These are phyloP conservation scores for Stegana nigrithorax DNA, from an alignment of 2,888 invertebrate genomes.

Conservation along the genomic window DNA sequence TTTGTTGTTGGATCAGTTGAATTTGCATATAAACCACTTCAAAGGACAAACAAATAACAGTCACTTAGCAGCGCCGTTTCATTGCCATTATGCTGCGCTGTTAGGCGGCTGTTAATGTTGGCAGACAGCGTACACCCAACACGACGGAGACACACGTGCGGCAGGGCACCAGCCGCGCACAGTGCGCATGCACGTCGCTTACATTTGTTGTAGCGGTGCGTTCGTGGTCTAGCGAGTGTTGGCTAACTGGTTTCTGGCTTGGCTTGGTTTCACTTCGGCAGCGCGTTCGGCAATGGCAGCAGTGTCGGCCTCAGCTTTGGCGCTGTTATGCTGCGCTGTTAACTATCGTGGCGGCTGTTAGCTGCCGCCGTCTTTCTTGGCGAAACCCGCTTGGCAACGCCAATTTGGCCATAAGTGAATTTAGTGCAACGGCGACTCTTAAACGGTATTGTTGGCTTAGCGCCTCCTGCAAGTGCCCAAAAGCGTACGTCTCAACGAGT, in stretches of 20 bases:
- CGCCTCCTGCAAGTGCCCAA: slow-evolving; percentile 39
- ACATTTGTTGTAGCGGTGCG: neutral
- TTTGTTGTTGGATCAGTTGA: no score
- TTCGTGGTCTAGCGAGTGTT: slow-evolving; percentile 10
- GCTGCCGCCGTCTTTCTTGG: neutral
- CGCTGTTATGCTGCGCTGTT: neutral
- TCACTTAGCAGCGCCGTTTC: neutral
- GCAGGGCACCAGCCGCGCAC: no score
- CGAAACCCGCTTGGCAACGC: slow-evolving; percentile 39
- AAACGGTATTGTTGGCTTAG: slow-evolving; percentile 66
- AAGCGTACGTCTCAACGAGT: no score
- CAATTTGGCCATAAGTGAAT: slow-evolving; percentile 54
- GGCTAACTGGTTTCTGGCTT: slow-evolving; percentile 10
- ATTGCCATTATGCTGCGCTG: neutral
- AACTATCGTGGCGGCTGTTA: neutral
- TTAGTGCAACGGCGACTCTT: slow-evolving; percentile 68
- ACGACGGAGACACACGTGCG: no score
- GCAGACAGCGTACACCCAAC: slow-evolving; percentile 3
- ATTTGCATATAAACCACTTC: no score
- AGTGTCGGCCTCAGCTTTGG: neutral
- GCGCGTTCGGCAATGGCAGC: neutral
- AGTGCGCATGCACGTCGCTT: no score
- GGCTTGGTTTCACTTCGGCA: neutral
- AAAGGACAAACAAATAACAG: neutral
- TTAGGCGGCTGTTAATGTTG: neutral